phyloP scores from a whole-genome alignment of 2,797 vertebrate genomes.

The Dromococcyx pavoninus region DNA sequence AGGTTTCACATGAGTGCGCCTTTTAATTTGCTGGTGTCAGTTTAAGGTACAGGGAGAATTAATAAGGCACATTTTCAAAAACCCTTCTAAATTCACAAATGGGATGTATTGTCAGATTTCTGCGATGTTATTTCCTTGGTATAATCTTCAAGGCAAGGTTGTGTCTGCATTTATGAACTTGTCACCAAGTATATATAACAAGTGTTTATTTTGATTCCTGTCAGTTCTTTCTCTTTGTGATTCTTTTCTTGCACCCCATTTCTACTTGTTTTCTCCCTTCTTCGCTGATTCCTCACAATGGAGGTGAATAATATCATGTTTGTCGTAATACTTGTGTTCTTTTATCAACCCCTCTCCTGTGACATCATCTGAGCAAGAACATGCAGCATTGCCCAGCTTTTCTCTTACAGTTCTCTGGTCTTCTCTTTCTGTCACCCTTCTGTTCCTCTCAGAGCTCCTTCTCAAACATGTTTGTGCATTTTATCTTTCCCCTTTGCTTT shows the following conservation, averaged over 20 bases:
- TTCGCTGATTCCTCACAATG: neutral
- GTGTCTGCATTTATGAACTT: neutral
- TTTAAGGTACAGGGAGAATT: neutral
- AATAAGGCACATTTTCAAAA: neutral
- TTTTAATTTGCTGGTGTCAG: neutral
- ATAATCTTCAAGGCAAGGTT: neutral
- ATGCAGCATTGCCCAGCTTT: neutral
- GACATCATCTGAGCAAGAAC: neutral
- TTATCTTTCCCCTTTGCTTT: neutral
- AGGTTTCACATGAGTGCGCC: neutral
- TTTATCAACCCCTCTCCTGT: neutral
- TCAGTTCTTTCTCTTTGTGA: neutral
- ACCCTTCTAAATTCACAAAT: neutral
- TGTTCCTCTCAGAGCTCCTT: neutral
- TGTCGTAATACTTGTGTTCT: neutral
- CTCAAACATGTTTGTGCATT: neutral
- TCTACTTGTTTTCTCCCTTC: neutral
- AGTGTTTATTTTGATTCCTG: neutral
- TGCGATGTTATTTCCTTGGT: neutral
- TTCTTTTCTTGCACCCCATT: neutral
- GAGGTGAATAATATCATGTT: accelerated
- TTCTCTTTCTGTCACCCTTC: neutral
- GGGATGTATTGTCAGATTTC: neutral
- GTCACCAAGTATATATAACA: neutral
- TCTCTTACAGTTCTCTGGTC: neutral